phyloP scores from a whole-genome alignment of 1,140 invertebrate genomes.

The Oedothorax gibbosus region DNA sequence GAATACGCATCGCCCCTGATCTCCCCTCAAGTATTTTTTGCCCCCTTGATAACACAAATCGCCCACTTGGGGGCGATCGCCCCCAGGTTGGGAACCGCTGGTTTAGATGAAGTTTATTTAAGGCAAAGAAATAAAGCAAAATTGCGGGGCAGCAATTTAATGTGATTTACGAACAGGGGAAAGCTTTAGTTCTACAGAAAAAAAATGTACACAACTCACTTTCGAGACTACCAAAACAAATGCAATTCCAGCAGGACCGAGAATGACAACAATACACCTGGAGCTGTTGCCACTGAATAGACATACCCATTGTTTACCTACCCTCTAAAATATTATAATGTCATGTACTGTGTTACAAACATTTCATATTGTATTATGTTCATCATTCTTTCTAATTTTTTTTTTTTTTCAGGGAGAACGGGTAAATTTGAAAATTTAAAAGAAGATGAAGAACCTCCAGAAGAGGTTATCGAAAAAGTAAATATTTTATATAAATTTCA shows the following conservation, averaged over 20 bases:
- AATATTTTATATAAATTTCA: not conserved
- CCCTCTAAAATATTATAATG: not conserved
- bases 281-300: not conserved
- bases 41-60: too few species aligned
- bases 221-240: not conserved
- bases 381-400: not conserved
- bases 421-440: slow-evolving; percentile 21
- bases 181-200: too few species aligned
- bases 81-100: too few species aligned
- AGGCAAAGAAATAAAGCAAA: not conserved
- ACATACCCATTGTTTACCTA: not conserved
- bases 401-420: slow-evolving; percentile 6
- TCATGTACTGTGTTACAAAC: not conserved
- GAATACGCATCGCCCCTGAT: too few species aligned
- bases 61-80: too few species aligned
- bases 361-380: not conserved
- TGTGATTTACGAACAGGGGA: too few species aligned
- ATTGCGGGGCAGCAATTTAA: too few species aligned
- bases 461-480: slow-evolving; percentile 3
- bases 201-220: not conserved
- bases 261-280: not conserved
- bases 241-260: too few species aligned
- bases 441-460: not conserved
- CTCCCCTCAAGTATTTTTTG: too few species aligned
- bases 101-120: not conserved